Base-by-base conservation (phyloP, 2,113 vertebrate species). In the Pholis gunnellus region DNA sequence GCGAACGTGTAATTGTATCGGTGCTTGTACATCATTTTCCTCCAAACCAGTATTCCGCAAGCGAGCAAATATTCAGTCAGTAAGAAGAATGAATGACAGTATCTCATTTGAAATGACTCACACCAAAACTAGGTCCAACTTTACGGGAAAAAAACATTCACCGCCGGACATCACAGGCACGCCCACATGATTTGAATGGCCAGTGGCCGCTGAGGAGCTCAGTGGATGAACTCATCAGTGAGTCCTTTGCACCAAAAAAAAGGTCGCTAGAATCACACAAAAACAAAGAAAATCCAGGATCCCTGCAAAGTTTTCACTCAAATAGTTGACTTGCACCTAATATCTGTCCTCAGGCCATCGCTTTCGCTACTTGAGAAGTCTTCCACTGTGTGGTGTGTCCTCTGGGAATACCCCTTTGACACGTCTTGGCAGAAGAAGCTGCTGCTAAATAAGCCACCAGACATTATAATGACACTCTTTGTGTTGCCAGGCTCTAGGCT, bases 401-500 rank as follows among this genome's bases (percentile, higher is more conserved):
- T 71, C 44, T 34, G 65, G 54, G 48, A 78, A 54, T 5, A 34
- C 22, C 54, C 38, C 54, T 69, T 81, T 79, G 72, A 63, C 69
- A 77, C 44, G 60, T 69, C 15, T 66, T 77, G 38, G 52, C 79
- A 74, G 25, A 52, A 65, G 22, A 72, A n/a, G 59, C 60, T 54
- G 42, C 57, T 56, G 17, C 79, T 63, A 50, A 70, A 66, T 60
- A 40, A 71, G 57, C 56, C 59, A 56, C 57, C 25, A 42, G 25
- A 14, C n/a, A 1, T 34, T 61, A 52, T 64, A 72, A 81, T 64
- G 40, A 73, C 44, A 68, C 69, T 77, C 31, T 77, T 73, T 57
- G 81, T 83, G 38, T 73, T 60, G 72, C 68, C 78, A 77, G 38
- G 36, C 67, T 66, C 22, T 14, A 8, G 46, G 9, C 60, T 79